Evolutionary conservation across 2,888 invertebrate genomes (phyloP).

Genomic region (Coremacera marginata): DNA sequence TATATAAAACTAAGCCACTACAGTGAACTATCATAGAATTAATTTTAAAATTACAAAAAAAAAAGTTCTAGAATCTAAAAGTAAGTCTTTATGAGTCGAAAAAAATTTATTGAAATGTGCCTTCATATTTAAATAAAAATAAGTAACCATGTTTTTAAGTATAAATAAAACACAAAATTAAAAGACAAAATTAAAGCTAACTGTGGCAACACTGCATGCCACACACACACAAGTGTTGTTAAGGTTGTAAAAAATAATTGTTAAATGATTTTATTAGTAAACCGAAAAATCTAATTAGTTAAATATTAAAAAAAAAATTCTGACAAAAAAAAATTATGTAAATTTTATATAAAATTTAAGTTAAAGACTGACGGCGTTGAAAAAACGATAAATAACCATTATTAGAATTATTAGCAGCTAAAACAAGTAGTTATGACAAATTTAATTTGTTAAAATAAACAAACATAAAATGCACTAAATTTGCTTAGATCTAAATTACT

Average conservation of each 20-base stretch:
- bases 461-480: not conserved
- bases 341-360: conserved; percentile 50
- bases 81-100: not conserved
- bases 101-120: conserved; percentile 59
- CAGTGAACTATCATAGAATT: conserved; percentile 30
- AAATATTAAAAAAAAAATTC: not conserved
- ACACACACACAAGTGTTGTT: conserved; percentile 22
- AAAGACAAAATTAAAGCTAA: conserved; percentile 5
- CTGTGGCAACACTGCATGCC: not conserved
- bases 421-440: not conserved
- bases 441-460: not conserved
- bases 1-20: conserved; percentile 15
- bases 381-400: conserved; percentile 48
- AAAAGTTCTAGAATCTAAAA: not conserved
- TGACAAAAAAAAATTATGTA: not conserved
- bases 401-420: not conserved
- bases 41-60: conserved; percentile 30
- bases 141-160: conserved; percentile 17
- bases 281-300: too few species aligned
- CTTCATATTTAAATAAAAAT: conserved; percentile 54
- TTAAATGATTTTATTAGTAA: too few species aligned
- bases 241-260: too few species aligned
- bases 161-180: not conserved
- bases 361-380: conserved; percentile 66
- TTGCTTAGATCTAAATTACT: not conserved